Conservation (phyloP, 2,113 vertebrate species). For the Symphodus melops region DNA sequence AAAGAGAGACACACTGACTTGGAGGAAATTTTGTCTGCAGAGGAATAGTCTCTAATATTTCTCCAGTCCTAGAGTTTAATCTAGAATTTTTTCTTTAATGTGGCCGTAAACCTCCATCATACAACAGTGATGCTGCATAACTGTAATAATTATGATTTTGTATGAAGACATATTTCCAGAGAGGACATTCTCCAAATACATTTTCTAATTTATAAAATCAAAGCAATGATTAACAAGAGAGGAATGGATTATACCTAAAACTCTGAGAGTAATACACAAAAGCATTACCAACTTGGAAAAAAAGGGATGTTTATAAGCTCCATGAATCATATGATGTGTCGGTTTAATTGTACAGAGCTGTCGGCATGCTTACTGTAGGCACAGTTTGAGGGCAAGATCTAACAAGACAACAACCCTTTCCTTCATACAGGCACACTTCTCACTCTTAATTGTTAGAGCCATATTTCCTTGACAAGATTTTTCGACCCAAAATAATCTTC, state of each 20-base stretch:
- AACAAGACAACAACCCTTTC: slow-evolving; percentile 66
- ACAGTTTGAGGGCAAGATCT: slow-evolving; percentile 69
- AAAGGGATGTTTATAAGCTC: slow-evolving; percentile 66
- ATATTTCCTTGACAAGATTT: slow-evolving; percentile 50
- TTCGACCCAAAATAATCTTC: slow-evolving; percentile 50
- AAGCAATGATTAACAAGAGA: slow-evolving; percentile 42
- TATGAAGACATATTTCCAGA: slow-evolving; percentile 5
- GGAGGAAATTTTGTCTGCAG: too few species aligned
- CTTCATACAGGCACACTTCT: slow-evolving; percentile 44
- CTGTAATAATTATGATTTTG: not conserved
- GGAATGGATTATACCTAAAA: slow-evolving; percentile 41
- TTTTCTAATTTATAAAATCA: slow-evolving; percentile 33
- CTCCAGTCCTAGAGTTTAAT: too few species aligned
- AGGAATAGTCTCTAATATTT: too few species aligned
- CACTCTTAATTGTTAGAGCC: slow-evolving; percentile 33
- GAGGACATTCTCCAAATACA: slow-evolving; percentile 4
- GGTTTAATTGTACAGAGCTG: slow-evolving; percentile 66
- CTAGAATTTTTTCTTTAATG: too few species aligned
- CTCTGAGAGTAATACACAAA: slow-evolving; percentile 38
- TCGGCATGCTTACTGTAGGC: slow-evolving; percentile 43
- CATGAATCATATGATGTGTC: slow-evolving; percentile 64
- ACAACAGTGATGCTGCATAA: not conserved
- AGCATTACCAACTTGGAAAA: slow-evolving; percentile 62
- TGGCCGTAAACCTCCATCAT: too few species aligned
- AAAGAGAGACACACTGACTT: too few species aligned